Conservation (phyloP, 1,140 invertebrate genomes). For the Meloidogyne chitwoodi region DNA sequence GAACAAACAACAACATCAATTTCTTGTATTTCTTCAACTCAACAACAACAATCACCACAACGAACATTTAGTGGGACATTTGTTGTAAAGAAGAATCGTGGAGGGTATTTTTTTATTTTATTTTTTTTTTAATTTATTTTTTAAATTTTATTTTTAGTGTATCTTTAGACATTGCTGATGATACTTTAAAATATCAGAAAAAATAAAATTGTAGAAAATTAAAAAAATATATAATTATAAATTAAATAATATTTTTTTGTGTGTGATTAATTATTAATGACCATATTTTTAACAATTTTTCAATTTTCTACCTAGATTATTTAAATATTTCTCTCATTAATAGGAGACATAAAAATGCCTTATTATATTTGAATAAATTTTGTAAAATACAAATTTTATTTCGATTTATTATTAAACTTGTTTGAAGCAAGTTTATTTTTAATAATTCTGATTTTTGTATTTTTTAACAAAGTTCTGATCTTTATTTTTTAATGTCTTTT, state of each 20-base stretch:
- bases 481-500: neutral
- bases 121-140: neutral
- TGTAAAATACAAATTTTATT: neutral
- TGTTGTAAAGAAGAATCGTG: neutral
- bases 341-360: neutral
- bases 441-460: neutral
- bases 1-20: slow-evolving; percentile 29
- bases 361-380: neutral
- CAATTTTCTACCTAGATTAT: no score
- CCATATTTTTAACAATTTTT: neutral
- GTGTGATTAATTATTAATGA: no score
- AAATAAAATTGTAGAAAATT: neutral
- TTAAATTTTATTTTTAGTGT: neutral
- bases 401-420: neutral
- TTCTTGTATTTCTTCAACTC: no score
- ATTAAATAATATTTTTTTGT: no score
- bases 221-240: no score
- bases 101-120: neutral
- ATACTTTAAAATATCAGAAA: neutral
- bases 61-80: neutral
- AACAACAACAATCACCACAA: neutral
- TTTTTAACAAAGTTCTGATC: neutral
- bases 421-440: neutral
- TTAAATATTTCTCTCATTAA: neutral
- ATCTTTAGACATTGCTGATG: neutral